A percentile compares a stretch with the other conserved stretches of the same genome.
These are phyloP conservation scores for Nudaria mundana DNA, from an alignment of 2,888 invertebrate genomes.

Conservation along the genomic window DNA sequence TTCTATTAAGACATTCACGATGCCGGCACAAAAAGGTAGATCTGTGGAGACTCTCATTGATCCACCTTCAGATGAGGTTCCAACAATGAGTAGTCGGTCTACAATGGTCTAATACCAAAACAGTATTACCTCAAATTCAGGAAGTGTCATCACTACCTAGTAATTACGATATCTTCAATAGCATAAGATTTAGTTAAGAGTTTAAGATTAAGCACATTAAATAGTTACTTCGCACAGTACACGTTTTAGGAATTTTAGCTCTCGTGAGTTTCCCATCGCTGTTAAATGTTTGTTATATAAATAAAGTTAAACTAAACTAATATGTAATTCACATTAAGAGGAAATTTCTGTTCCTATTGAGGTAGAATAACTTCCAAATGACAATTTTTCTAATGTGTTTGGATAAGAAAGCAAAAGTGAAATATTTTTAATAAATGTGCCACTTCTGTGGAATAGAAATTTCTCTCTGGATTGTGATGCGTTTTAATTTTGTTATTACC, in stretches of 20 bases:
- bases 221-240: conserved; percentile 40
- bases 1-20: conserved; percentile 67
- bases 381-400: conserved; percentile 30
- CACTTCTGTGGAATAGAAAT: conserved; percentile 74
- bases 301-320: conserved; percentile 32
- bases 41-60: conserved; percentile 72
- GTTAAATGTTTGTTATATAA: conserved; percentile 47
- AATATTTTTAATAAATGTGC: conserved; percentile 36
- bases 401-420: conserved; percentile 70
- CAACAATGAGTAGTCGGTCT: conserved; percentile 66
- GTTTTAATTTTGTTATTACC: conserved; percentile 48
- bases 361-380: conserved; percentile 64
- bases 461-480: conserved; percentile 71
- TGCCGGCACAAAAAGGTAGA: conserved; percentile 66
- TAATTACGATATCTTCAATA: conserved; percentile 39
- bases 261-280: conserved; percentile 59
- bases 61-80: conserved; percentile 59
- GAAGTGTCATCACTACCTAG: conserved; percentile 44
- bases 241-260: conserved; percentile 24
- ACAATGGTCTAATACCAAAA: conserved; percentile 67
- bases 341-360: conserved; percentile 76
- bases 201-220: conserved; percentile 8
- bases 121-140: conserved; percentile 5
- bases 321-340: conserved; percentile 60
- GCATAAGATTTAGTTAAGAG: conserved; percentile 14